phyloP scores from a whole-genome alignment of 2,113 vertebrate species.

The Heptranchias perlo region DNA sequence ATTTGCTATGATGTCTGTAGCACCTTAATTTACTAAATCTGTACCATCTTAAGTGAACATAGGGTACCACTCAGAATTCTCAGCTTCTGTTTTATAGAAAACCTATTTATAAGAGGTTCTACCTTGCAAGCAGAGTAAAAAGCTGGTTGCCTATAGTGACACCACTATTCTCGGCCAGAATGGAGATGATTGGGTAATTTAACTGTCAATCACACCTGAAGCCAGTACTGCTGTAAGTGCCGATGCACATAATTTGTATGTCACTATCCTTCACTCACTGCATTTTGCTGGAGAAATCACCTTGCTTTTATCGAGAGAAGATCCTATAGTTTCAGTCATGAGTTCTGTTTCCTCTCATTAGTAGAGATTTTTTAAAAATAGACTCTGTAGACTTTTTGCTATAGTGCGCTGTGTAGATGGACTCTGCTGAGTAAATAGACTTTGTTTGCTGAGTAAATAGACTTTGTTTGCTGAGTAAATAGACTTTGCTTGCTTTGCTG shows the following conservation, averaged over 20 bases:
- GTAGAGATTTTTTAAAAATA: neutral
- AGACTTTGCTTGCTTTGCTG: neutral
- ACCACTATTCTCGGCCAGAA: neutral
- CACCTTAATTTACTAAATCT: neutral
- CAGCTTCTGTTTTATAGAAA: neutral
- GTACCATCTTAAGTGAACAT: neutral
- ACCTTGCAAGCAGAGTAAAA: neutral
- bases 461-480: neutral
- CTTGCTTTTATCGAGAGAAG: neutral
- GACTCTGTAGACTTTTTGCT: neutral
- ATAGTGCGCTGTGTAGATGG: no score
- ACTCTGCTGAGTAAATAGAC: neutral
- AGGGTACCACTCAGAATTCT: neutral
- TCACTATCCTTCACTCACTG: neutral
- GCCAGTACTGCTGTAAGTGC: neutral
- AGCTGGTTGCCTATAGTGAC: neutral
- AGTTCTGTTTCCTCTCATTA: neutral
- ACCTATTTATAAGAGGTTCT: neutral
- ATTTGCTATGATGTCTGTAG: neutral
- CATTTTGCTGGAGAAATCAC: neutral
- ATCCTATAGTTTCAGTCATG: neutral
- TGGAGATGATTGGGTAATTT: neutral
- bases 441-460: neutral
- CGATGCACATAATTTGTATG: neutral
- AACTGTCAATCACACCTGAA: neutral